Percentiles rank a stretch among this genome's conserved stretches.
phyloP scores from a whole-genome alignment of 1,140 invertebrate species.

The Halotydeus destructor region DNA sequence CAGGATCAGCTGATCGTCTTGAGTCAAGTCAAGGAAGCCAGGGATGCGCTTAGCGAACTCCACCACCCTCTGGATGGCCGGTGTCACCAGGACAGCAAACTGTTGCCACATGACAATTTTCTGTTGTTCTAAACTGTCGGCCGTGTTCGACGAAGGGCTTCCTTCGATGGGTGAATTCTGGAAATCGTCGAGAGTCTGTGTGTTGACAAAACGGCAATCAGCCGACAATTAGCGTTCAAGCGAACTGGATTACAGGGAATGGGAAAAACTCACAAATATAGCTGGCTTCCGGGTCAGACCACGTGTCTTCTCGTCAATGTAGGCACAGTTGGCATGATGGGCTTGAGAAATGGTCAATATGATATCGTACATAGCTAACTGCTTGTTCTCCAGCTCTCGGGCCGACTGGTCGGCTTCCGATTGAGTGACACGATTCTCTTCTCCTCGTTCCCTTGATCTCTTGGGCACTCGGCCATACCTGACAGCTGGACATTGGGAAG shows the following conservation, averaged over 20 bases:
- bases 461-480: slow-evolving; percentile 87
- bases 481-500: slow-evolving; percentile 37
- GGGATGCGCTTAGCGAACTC: slow-evolving; percentile 81
- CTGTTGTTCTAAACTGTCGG: slow-evolving; percentile 24
- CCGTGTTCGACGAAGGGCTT: slow-evolving; percentile 10
- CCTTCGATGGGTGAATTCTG: slow-evolving; percentile 11
- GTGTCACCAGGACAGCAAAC: slow-evolving; percentile 30
- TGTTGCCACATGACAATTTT: slow-evolving; percentile 26
- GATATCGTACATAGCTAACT: slow-evolving; percentile 53
- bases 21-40: slow-evolving; percentile 60
- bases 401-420: slow-evolving; percentile 20
- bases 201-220: slow-evolving; percentile 1
- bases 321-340: slow-evolving; percentile 66
- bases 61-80: slow-evolving; percentile 69
- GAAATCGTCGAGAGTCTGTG: slow-evolving; percentile 21
- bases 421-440: slow-evolving; percentile 27
- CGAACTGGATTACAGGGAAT: slow-evolving; percentile 13
- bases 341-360: slow-evolving; percentile 71
- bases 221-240: not conserved
- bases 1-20: slow-evolving; percentile 79
- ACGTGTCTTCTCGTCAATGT: slow-evolving; percentile 61
- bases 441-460: slow-evolving; percentile 56
- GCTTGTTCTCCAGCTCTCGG: slow-evolving; percentile 25
- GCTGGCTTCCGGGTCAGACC: slow-evolving; percentile 45
- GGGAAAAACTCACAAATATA: slow-evolving; percentile 32